Evolutionary conservation across 2,888 invertebrate species (phyloP), one percentile per base, ranked within the genome.

Genomic region (Drosophila leonis): DNA sequence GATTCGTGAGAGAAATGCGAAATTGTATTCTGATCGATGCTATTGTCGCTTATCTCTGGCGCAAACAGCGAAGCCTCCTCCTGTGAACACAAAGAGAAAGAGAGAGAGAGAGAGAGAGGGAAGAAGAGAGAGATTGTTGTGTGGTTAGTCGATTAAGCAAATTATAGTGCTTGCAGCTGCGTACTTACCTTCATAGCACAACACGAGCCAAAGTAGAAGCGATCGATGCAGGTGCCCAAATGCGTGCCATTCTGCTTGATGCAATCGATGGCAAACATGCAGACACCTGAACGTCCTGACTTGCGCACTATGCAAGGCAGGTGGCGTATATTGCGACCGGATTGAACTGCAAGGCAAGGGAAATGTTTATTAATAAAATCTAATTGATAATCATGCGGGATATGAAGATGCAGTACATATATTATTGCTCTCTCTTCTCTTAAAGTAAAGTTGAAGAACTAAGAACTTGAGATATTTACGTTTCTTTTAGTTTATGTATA

Each of bases 181-280:
- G 9, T 15, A 76, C 82, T 84, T 76, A 93, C 93, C 78, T 95
- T 95, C 65, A 98, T 94, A 87, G 96, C 96, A 92, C 98, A 98
- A 91, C 98, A 98, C 37, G 98, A 98, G 62, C 98, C 98, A 92
- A 98, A 98, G 93, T 98, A 98, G 93, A 98, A 98, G 76, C 97
- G 95, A 93, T 98, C 98, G 90, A 98, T 97, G 92, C 98, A 98
- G 2, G 98, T 98, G 35, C 98, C 98, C 78, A 98, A 94, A 89
- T 98, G 98, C 0, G 97, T 96, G 46, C 98, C 98, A 91, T 98
- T 98, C 70, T 96, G 95, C 94, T 97, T 97, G 52, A 97, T 95
- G 92, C 98, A 98, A 88, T 98, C 97, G 93, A 97, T 97, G 71
- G 98, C 98, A 91, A 98, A 98, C 98, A 98, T 98, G 91, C 98